phyloP scores from a whole-genome alignment of 1,140 invertebrate genomes.

The Drosophila paulistorum region DNA sequence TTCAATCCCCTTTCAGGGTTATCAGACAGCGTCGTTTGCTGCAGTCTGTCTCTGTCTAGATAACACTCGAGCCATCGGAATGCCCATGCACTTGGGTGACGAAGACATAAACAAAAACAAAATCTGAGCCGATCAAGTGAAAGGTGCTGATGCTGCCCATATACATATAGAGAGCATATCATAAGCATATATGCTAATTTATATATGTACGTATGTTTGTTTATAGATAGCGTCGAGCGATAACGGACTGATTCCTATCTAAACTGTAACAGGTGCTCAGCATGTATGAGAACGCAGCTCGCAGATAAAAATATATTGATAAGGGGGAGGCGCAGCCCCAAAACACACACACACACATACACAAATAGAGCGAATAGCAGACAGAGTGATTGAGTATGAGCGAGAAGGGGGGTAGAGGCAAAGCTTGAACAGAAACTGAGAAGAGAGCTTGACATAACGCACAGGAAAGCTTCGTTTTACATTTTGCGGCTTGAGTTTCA shows the following conservation, averaged over 20 bases:
- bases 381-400: background rate
- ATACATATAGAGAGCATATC: slow-evolving; percentile 4
- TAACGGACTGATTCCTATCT: slow-evolving; percentile 79
- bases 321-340: slow-evolving; percentile 41
- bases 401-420: slow-evolving; percentile 25
- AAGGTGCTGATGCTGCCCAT: slow-evolving; percentile 17
- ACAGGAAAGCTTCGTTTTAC: slow-evolving; percentile 59
- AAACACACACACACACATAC: background rate
- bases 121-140: slow-evolving; percentile 29
- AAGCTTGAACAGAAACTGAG: slow-evolving; percentile 45
- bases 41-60: slow-evolving; percentile 1
- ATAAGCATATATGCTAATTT: slow-evolving; percentile 22
- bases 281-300: slow-evolving; percentile 57
- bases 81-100: background rate
- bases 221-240: slow-evolving; percentile 62
- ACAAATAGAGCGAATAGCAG: slow-evolving; percentile 6
- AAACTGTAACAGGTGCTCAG: slow-evolving; percentile 79
- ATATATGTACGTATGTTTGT: background rate
- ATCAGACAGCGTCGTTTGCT: slow-evolving; percentile 1
- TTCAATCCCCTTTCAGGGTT: slow-evolving; percentile 4
- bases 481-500: slow-evolving; percentile 60
- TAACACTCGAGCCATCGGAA: background rate
- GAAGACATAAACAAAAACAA: slow-evolving; percentile 4
- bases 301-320: slow-evolving; percentile 76
- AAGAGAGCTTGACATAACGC: slow-evolving; percentile 60